Percentiles rank a stretch among this genome's conserved stretches.
Conservation (phyloP, 1,140 invertebrate species). For the Physella acuta region DNA sequence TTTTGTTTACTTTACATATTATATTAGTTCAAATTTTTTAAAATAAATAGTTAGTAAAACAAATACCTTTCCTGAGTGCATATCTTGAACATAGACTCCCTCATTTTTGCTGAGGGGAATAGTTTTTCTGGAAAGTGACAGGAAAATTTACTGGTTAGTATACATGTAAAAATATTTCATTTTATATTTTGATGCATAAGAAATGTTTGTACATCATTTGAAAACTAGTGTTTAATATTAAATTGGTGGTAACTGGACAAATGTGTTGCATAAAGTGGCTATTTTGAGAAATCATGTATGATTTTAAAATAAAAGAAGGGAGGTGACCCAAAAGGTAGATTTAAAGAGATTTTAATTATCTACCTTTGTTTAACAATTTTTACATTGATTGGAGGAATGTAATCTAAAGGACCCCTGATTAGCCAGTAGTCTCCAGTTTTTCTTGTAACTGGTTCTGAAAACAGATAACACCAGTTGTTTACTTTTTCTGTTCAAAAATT, state of each 20-base stretch:
- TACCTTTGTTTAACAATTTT: constrained; percentile 56
- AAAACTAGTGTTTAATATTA: too few species aligned
- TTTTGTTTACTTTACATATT: background rate
- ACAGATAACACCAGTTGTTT: background rate
- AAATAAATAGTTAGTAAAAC: background rate
- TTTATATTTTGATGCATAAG: too few species aligned
- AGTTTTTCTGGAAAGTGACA: constrained; percentile 43
- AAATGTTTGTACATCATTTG: too few species aligned
- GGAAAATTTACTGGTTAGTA: background rate
- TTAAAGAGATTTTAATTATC: too few species aligned
- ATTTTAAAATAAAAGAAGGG: too few species aligned
- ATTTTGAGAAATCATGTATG: too few species aligned
- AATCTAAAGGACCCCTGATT: constrained; percentile 60
- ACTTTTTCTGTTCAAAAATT: too few species aligned
- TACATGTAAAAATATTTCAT: too few species aligned
- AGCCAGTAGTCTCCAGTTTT: constrained; percentile 62
- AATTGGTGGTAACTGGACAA: too few species aligned
- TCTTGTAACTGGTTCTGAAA: constrained; percentile 15
- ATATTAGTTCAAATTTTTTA: background rate
- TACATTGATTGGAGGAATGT: constrained; percentile 61
- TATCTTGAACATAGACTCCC: constrained; percentile 62
- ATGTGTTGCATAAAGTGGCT: too few species aligned
- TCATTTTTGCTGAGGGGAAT: constrained; percentile 64
- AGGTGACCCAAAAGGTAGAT: too few species aligned
- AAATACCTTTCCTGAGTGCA: constrained; percentile 55